Conservation (phyloP, 2,888 invertebrate genomes). For the Yponomeuta malinellus region DNA sequence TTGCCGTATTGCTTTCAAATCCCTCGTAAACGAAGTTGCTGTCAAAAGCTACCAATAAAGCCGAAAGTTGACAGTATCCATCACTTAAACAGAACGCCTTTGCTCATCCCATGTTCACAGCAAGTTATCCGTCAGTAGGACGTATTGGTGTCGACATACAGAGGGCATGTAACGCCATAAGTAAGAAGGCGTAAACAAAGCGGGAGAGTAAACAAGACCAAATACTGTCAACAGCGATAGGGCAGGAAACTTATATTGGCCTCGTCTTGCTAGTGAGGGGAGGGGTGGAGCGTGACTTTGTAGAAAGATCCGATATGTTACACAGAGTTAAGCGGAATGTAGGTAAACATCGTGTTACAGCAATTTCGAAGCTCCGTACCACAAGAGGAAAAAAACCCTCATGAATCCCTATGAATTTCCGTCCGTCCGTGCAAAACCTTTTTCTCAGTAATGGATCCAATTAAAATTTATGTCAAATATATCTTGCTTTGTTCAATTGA, state of each 20-base stretch:
- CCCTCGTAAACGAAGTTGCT: neutral
- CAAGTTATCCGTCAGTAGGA: slow-evolving; percentile 9
- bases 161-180: slow-evolving; percentile 22
- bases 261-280: slow-evolving; percentile 17
- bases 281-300: neutral
- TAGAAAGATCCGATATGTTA: neutral
- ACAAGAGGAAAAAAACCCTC: no score
- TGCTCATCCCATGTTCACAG: neutral
- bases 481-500: no score
- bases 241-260: slow-evolving; percentile 46
- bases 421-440: no score
- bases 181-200: slow-evolving; percentile 25
- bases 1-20: neutral
- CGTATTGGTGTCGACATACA: slow-evolving; percentile 21
- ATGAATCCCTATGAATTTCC: no score
- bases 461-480: no score
- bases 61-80: neutral
- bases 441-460: no score
- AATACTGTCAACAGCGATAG: slow-evolving; percentile 29
- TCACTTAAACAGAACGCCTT: neutral
- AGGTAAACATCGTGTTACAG: no score
- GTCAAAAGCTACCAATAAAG: neutral
- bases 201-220: slow-evolving; percentile 22
- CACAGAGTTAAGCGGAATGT: neutral
- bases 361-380: no score